A percentile compares a stretch with the other conserved stretches of the same genome.
phyloP scores from a whole-genome alignment of 2,797 vertebrate species.

The Syndactyla subalaris region DNA sequence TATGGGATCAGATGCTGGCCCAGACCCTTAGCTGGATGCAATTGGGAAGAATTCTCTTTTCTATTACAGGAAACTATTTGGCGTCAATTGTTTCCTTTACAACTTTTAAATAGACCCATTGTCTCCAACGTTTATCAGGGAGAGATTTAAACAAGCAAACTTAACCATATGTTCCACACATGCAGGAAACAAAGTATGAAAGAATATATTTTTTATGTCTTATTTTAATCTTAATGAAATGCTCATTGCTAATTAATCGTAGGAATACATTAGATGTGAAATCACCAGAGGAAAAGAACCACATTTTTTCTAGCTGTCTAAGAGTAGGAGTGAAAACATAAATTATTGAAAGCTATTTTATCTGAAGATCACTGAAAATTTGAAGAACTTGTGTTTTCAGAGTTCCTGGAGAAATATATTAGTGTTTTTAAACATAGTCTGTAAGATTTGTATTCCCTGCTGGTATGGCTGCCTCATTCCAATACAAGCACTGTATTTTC shows the following conservation, averaged over 20 bases:
- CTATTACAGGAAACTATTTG: slow-evolving; percentile 32
- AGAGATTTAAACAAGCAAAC: not conserved
- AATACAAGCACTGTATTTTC: not conserved
- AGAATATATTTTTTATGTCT: not conserved
- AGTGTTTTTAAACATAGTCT: not conserved
- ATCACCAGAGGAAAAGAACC: not conserved
- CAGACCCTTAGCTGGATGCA: not conserved
- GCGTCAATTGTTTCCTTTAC: slow-evolving; percentile 22
- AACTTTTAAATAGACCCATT: not conserved
- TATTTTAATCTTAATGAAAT: not conserved
- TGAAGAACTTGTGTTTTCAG: not conserved
- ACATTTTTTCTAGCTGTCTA: not conserved
- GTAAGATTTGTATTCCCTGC: not conserved
- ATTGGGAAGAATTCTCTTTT: not conserved
- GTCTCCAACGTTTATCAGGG: not conserved
- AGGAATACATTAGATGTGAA: not conserved
- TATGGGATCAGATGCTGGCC: not conserved
- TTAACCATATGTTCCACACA: not conserved
- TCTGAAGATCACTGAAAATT: not conserved
- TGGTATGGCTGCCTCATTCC: not conserved
- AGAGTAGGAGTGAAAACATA: not conserved
- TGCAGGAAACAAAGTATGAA: not conserved
- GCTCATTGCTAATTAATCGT: not conserved
- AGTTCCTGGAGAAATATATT: not conserved
- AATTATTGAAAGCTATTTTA: not conserved